Evolutionary conservation across 1,140 invertebrate species (phyloP).

Genomic region (Trinorchestia longiramus): DNA sequence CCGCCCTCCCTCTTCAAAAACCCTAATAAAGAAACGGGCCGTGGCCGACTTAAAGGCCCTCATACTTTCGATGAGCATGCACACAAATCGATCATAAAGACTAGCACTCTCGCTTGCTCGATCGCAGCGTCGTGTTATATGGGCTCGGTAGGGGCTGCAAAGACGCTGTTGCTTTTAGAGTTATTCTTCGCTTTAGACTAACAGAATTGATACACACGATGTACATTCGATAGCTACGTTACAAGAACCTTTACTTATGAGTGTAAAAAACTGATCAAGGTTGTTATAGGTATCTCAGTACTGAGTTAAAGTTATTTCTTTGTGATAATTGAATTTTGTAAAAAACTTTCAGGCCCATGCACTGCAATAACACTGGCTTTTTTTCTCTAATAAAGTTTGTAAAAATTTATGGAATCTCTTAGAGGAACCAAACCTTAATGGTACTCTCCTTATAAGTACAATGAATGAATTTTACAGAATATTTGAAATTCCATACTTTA

Average conservation of each 20-base stretch:
- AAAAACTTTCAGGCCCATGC: no score
- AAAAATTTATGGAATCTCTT: no score
- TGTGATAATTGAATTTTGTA: no score
- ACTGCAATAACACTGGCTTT: no score
- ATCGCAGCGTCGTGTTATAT: not conserved
- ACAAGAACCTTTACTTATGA: not conserved
- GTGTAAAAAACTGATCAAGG: not conserved
- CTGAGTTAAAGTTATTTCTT: not conserved
- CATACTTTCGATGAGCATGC: not conserved
- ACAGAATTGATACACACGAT: not conserved
- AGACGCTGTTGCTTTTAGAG: not conserved
- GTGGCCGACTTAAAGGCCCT: not conserved
- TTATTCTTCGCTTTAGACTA: not conserved
- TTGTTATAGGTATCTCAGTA: not conserved
- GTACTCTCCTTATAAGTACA: no score
- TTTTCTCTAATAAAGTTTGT: no score
- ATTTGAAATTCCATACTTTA: no score
- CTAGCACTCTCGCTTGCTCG: not conserved
- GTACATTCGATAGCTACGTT: not conserved
- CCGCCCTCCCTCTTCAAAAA: not conserved
- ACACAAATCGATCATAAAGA: not conserved
- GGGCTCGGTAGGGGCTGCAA: not conserved
- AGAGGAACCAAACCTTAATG: no score
- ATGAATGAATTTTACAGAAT: no score
- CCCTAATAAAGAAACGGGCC: constrained; percentile 32